Evolutionary conservation across 1,140 invertebrate genomes (phyloP).

Genomic region (Scaptomyza pallida): DNA sequence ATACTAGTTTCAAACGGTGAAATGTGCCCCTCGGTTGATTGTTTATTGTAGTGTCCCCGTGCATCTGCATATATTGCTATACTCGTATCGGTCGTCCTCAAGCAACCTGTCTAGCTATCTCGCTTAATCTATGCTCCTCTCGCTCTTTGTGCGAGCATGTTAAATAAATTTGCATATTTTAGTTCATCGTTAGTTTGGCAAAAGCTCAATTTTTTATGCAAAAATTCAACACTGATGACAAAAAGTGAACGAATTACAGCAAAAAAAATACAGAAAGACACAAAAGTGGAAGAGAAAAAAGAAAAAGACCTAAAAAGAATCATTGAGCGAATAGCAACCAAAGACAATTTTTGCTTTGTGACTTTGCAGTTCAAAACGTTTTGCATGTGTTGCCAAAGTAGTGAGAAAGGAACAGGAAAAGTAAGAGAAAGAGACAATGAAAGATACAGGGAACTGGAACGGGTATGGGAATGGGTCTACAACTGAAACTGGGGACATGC

Average conservation of each 20-base stretch:
- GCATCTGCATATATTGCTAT: slow-evolving; percentile 12
- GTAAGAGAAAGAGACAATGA: neutral
- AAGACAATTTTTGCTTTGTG: slow-evolving; percentile 43
- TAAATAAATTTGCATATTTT: slow-evolving; percentile 81
- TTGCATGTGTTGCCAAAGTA: slow-evolving; percentile 21
- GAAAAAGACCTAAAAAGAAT: slow-evolving; percentile 1
- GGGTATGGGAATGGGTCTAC: neutral
- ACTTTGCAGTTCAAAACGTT: slow-evolving; percentile 44
- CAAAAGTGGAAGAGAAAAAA: neutral
- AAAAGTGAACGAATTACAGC: slow-evolving; percentile 70
- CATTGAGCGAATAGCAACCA: slow-evolving; percentile 18
- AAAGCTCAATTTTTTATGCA: slow-evolving; percentile 77
- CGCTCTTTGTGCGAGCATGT: slow-evolving; percentile 53
- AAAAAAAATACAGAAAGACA: slow-evolving; percentile 25
- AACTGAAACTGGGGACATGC: slow-evolving; percentile 37
- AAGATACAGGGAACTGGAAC: too few species aligned
- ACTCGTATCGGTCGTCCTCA: too few species aligned
- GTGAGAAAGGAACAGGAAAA: neutral
- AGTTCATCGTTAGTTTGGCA: slow-evolving; percentile 79
- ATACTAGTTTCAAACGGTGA: too few species aligned
- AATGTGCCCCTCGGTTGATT: slow-evolving; percentile 11
- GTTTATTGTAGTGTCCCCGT: slow-evolving; percentile 13
- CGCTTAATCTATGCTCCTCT: slow-evolving; percentile 20
- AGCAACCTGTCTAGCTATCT: neutral
- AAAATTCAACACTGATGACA: slow-evolving; percentile 72